phyloP scores from a whole-genome alignment of 2,113 vertebrate genomes.

The Pterocles orientalis region DNA sequence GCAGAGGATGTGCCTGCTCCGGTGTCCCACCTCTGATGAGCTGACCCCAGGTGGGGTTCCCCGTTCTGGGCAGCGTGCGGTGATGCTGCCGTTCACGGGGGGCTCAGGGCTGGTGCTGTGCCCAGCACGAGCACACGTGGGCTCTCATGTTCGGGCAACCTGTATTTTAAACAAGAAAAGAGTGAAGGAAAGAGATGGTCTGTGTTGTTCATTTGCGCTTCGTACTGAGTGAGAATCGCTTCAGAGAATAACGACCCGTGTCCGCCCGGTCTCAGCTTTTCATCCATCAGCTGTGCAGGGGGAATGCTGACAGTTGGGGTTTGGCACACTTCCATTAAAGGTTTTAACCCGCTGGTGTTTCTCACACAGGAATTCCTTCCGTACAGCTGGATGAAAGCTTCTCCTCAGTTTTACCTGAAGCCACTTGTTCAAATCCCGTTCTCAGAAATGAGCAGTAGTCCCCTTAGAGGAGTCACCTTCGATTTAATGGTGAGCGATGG shows the following conservation, averaged over 20 bases:
- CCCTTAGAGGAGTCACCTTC: not conserved
- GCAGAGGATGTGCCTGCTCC: not conserved
- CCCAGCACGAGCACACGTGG: fast-evolving
- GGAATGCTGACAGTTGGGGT: not conserved
- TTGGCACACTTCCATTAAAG: not conserved
- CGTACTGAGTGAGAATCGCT: not conserved
- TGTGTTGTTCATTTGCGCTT: not conserved
- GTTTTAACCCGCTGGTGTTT: not conserved
- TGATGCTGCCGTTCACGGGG: not conserved
- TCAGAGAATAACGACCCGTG: not conserved
- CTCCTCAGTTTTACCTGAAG: not conserved
- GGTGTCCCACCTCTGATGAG: not conserved
- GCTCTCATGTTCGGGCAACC: fast-evolving
- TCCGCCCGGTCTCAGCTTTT: fast-evolving
- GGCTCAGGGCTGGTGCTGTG: not conserved
- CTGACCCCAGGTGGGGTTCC: not conserved
- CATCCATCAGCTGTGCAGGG: not conserved
- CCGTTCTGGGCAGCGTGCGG: not conserved
- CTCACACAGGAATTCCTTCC: not conserved
- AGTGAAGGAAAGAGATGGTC: not conserved
- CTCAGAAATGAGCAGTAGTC: not conserved
- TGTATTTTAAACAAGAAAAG: not conserved
- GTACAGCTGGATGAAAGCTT: not conserved
- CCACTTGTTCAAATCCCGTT: not conserved
- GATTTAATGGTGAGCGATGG: not conserved